These are phyloP conservation scores for Ptychochromis oligacanthus DNA, from an alignment of 2,113 vertebrate species.

Conservation along the genomic window DNA sequence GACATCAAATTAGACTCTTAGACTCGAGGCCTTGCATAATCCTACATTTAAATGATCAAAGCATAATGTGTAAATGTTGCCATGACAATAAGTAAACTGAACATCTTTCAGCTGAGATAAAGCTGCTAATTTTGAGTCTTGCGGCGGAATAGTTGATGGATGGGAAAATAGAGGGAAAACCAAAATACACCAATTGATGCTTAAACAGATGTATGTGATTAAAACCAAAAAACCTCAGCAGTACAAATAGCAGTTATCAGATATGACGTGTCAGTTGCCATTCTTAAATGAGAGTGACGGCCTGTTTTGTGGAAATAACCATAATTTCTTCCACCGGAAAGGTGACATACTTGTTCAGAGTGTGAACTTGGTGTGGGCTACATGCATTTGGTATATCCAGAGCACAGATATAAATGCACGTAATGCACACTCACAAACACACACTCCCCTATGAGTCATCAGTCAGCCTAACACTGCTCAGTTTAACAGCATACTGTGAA, in stretches of 20 bases:
- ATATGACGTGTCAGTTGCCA: background rate
- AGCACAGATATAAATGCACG: slow-evolving; percentile 16
- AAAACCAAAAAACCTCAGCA: background rate
- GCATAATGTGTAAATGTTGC: background rate
- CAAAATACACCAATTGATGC: background rate
- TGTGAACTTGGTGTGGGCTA: slow-evolving; percentile 20
- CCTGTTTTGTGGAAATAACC: slow-evolving; percentile 13
- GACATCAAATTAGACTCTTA: background rate
- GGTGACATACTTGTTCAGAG: background rate
- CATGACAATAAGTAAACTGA: slow-evolving; percentile 16
- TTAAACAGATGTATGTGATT: background rate
- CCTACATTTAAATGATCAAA: slow-evolving; percentile 8
- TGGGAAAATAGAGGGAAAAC: background rate
- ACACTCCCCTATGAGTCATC: slow-evolving; percentile 53
- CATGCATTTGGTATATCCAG: slow-evolving; percentile 18
- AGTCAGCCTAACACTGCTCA: slow-evolving; percentile 38
- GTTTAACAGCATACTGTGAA: slow-evolving; percentile 40
- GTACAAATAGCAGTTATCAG: background rate
- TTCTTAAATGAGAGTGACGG: background rate
- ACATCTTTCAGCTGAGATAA: slow-evolving; percentile 27
- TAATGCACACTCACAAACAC: background rate
- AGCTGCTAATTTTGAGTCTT: slow-evolving; percentile 17
- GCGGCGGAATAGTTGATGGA: no score
- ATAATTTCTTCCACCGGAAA: background rate
- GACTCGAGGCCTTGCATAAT: background rate